Evolutionary conservation across 2,797 vertebrate genomes (phyloP), one percentile per base, ranked within the genome.

Genomic region (Hipposideros larvatus): DNA sequence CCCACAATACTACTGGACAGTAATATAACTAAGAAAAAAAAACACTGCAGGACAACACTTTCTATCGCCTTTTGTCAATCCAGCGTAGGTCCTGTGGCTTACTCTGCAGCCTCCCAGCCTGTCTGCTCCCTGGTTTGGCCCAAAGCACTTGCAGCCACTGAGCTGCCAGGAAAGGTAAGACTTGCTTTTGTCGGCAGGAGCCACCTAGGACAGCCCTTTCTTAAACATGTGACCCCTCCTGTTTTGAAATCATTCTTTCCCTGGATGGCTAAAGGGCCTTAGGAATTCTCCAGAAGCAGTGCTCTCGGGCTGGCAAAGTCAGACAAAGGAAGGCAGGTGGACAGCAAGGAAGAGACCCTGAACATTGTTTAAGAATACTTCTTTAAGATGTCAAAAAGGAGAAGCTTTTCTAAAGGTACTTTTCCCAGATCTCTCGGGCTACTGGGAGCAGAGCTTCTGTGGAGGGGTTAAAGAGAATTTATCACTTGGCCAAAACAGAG

Each of bases 401-500:
- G 53, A 91, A 82, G 66, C n/a, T 90, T 68, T 88, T 85, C 51
- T 88, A 31, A 87, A 80, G 66, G 65, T 55, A 51, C 84, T 91
- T 92, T 87, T 65, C 28, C 70, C 61, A 80, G 55, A 48, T 43
- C 15, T 85, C 70, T 53, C 65, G 21, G 37, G 51, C 74, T 73
- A 55, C 79, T 6, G 53, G 53, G 46, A 78, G 19, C 55, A 91
- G 26, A 74, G 19, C 59, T 61, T 79, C 82, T 46, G n/a, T 10
- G 26, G 19, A 95, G 16, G 8, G 6, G 13, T 83, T 87, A 85
- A 91, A 88, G 37, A 95, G 13, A 84, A 88, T 61, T 28, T 90
- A 91, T 70, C 24, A 41, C 57, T 77, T 93, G 71, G 37, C 75
- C 79, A 91, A 96, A 96, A 94, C 70, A 91, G 65, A 93, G 4